Percentiles rank a stretch among this genome's conserved stretches.
phyloP scores from a whole-genome alignment of 1,140 invertebrate species.

The Aphelenchoides fujianensis region DNA sequence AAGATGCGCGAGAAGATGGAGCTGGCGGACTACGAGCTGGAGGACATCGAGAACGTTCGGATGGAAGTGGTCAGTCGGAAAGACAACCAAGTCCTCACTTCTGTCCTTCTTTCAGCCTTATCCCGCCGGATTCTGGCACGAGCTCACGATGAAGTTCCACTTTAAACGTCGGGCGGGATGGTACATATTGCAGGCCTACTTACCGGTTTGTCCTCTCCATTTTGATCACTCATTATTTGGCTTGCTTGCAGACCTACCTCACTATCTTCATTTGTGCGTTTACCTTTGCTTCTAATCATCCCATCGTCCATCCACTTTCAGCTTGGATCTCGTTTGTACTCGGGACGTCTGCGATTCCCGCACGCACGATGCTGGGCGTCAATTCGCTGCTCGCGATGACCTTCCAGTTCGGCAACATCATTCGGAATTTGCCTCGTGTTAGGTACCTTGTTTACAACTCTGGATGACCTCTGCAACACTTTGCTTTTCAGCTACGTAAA shows the following conservation, averaged over 20 bases:
- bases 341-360: constrained; percentile 52
- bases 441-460: too few species aligned
- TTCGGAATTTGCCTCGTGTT: constrained; percentile 53
- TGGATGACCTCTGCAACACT: too few species aligned
- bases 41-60: constrained; percentile 47
- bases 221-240: not conserved
- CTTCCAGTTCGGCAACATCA: constrained; percentile 54
- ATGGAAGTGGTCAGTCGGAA: constrained; percentile 50
- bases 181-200: constrained; percentile 61
- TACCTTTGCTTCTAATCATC: too few species aligned
- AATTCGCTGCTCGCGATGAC: constrained; percentile 45
- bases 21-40: constrained; percentile 60
- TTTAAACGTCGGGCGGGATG: constrained; percentile 61
- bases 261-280: constrained; percentile 62
- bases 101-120: constrained; percentile 48
- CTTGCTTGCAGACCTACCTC: constrained; percentile 52
- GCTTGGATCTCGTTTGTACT: constrained; percentile 62
- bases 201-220: constrained; percentile 30
- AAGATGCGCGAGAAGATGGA: constrained; percentile 62
- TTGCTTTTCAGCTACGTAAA: too few species aligned
- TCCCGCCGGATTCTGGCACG: constrained; percentile 62
- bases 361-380: constrained; percentile 40
- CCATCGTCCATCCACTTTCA: constrained; percentile 47
- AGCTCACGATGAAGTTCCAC: constrained; percentile 60
- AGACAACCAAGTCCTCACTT: not conserved